Conservation (phyloP, 1,140 invertebrate species). For the Pseudomyrmex concolor region DNA sequence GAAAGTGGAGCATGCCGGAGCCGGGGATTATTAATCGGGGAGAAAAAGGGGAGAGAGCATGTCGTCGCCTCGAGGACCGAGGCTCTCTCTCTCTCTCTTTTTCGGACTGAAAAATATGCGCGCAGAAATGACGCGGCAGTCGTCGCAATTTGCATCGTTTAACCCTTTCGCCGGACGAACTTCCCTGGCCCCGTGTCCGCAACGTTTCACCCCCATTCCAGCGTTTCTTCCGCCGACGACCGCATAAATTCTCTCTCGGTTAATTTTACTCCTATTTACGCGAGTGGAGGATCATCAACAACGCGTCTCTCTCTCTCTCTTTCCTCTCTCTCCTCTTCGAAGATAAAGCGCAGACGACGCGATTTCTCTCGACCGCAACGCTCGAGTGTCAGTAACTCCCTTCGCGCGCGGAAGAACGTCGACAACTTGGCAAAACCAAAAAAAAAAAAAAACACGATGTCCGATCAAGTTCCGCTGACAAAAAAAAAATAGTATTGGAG, state of each 20-base stretch:
- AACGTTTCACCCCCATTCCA: background rate
- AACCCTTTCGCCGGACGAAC: background rate
- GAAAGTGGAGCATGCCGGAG: background rate
- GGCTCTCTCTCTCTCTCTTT: too few relatives aligned
- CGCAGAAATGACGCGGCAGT: background rate
- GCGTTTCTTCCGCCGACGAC: background rate
- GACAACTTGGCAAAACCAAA: too few relatives aligned
- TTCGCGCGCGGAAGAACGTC: too few relatives aligned
- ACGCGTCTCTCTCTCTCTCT: too few relatives aligned
- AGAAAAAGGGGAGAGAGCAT: background rate
- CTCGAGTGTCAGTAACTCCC: too few relatives aligned
- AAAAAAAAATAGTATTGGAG: too few relatives aligned
- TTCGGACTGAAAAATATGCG: background rate
- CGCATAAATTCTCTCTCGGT: background rate
- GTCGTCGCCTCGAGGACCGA: background rate
- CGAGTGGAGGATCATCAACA: background rate
- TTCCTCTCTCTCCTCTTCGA: too few relatives aligned
- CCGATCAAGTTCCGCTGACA: too few relatives aligned
- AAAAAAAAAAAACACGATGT: too few relatives aligned
- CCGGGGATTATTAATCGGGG: constrained; percentile 2
- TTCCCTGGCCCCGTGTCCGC: background rate
- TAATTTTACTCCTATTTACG: background rate
- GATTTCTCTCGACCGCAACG: too few relatives aligned
- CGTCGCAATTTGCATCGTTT: constrained; percentile 2
- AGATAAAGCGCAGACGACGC: too few relatives aligned